Evolutionary conservation across 2,797 vertebrate species (phyloP), one percentile per base, ranked within the genome.

Genomic region (Dermochelys coriacea): DNA sequence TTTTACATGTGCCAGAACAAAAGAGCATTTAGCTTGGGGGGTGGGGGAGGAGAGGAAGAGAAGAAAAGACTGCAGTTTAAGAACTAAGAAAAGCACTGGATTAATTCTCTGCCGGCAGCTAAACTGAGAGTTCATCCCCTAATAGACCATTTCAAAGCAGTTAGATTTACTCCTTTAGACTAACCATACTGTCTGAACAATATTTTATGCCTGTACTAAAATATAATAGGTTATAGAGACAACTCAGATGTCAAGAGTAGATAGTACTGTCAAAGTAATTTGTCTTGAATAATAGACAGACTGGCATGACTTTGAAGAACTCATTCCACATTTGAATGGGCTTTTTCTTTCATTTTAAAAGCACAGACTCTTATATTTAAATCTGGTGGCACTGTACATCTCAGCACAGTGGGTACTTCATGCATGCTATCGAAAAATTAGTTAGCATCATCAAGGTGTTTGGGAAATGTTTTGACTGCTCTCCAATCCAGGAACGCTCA

Each of bases 231-330:
- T 95, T 96, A 79, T 94, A 97, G 92, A 97, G 96, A 96, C 96
- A 97, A 97, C 95, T 95, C 93, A 95, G 97, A 97, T 97, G 96
- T 97, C 97, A 98, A 96, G 95, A 96, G 96, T 92, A 97, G 97
- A 98, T 96, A 96, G 95, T 84, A 93, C 97, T 96, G 97, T 98
- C 97, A 97, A 97, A 97, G 94, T 96, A 97, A 98, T 98, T 98
- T 97, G 96, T 97, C 96, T 95, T 96, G 91, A 95, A 92, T 97
- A 97, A 97, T 91, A 87, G 97, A 98, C 75, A 96, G 93, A 88
- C 84, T 92, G 96, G 96, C 96, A 85, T 95, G 96, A 96, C 97
- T 98, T 97, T 97, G 50, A 96, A 90, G 87, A 97, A 96, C 91
- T 92, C 78, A 94, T 96, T 92, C 91, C 84, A 59, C 79, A 41